Base-by-base conservation (phyloP, 2,888 invertebrate genomes). In the Stenodema calcarata region DNA sequence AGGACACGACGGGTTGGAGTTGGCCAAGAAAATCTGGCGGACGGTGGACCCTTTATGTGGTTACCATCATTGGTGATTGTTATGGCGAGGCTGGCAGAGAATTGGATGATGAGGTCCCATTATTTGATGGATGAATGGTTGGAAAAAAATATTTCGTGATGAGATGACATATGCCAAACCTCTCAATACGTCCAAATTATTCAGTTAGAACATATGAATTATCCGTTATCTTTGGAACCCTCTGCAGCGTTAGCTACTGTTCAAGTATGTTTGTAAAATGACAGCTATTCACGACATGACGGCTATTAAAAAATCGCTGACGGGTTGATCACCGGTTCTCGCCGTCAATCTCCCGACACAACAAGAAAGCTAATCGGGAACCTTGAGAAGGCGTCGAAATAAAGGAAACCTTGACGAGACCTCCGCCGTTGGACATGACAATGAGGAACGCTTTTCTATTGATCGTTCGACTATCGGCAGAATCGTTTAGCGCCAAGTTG, bases 381-480 rank as follows among this genome's bases (percentile, higher is more conserved):
- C 18, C 23, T 27, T 62, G 62, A 12, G 62, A 27, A 7, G 62
- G 62, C 62, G 62, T 18, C 50, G 50, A 14, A 50, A 50, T 50
- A 50, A 62, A 62, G 62, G 62, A 62, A 62, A 62, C 62, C 62
- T 62, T 62, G 62, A 62, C 62, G 62, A 62, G 62, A 54, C 62
- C 62, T 62, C 50, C 50, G 50, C 50, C 62, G 62, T 62, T 12
- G 62, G 27, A 62, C 62, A 23, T 62, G 62, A 62, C 62, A 62
- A 62, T 62, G 62, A n/a, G 62, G 23, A 62, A 62, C 62, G 62
- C 62, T 62, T 62, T 62, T 62, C 62, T 62, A 62, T 62, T 62
- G 62, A 62, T 62, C 62, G 62, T 11, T 35, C 62, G 62, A 62
- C 62, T 62, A 62, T 62, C 62, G 62, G n/a, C 62, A 23, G 18